These are phyloP conservation scores for Alosa alosa DNA, from an alignment of 2,113 vertebrate genomes.

Conservation along the genomic window DNA sequence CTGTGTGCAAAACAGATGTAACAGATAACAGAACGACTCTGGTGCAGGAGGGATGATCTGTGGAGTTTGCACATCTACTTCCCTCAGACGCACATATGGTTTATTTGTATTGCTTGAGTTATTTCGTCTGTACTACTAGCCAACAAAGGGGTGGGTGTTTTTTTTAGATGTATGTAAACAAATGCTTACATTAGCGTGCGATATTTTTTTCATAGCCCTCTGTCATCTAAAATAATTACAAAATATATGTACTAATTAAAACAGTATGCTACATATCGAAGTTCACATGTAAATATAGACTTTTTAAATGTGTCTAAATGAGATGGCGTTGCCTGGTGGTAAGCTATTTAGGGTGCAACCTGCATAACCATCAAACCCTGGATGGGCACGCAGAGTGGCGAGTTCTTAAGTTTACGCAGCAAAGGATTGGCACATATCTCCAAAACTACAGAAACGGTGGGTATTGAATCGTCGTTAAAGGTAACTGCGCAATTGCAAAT, in stretches of 20 bases:
- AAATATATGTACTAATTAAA: no score
- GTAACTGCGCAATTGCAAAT: not conserved
- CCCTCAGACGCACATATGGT: not conserved
- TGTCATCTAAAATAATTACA: no score
- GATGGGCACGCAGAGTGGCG: not conserved
- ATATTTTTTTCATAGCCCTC: no score
- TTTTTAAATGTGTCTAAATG: not conserved
- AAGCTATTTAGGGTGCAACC: not conserved
- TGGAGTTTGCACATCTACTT: not conserved
- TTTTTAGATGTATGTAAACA: not conserved
- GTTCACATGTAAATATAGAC: no score
- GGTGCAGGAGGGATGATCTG: not conserved
- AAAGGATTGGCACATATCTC: not conserved
- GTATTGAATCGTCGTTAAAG: not conserved
- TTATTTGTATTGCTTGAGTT: not conserved
- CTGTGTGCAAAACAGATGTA: slow-evolving; percentile 8
- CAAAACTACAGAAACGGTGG: not conserved
- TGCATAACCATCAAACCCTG: not conserved
- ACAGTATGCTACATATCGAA: no score
- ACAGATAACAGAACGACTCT: not conserved
- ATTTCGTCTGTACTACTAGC: not conserved
- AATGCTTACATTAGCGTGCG: no score
- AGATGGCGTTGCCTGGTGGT: not conserved
- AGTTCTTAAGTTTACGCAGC: not conserved
- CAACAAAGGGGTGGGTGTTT: not conserved